Conservation (phyloP, 2,888 invertebrate species). For the Meta bourneti region DNA sequence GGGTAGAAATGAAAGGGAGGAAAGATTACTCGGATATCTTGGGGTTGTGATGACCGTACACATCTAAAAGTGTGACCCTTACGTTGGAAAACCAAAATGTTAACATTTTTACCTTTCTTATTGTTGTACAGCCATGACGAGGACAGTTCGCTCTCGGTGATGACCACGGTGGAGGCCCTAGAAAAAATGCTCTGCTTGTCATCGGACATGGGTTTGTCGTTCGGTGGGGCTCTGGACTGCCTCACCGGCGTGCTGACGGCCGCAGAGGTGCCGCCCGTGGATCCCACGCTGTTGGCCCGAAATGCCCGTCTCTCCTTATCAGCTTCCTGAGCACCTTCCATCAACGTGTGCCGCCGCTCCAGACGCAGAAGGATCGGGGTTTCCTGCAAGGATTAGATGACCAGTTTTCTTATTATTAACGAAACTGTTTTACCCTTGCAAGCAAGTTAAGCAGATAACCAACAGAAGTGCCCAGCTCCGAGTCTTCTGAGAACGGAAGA, state of each 20-base stretch:
- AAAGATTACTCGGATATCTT: no score
- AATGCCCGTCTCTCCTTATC: neutral
- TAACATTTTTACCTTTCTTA: constrained; percentile 22
- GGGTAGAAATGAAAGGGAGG: no score
- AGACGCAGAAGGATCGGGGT: constrained; percentile 20
- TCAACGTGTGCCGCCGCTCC: constrained; percentile 51
- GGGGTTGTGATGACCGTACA: no score
- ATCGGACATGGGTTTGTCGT: neutral
- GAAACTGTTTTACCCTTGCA: no score
- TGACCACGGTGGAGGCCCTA: constrained; percentile 21
- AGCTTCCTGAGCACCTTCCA: neutral
- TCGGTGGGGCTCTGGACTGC: neutral
- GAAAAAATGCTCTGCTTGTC: constrained; percentile 9
- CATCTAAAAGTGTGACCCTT: no score
- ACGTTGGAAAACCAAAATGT: neutral
- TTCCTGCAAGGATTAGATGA: constrained; percentile 5
- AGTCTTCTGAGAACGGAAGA: no score
- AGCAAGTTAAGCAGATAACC: no score
- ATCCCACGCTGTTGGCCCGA: constrained; percentile 40
- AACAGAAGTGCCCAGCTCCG: no score
- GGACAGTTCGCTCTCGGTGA: constrained; percentile 57
- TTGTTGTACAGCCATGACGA: constrained; percentile 63
- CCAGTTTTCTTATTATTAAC: no score
- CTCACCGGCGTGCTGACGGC: neutral
- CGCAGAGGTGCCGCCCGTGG: neutral